Evolutionary conservation across 2,888 invertebrate species (phyloP).

Genomic region (Caenorhabditis sp.): DNA sequence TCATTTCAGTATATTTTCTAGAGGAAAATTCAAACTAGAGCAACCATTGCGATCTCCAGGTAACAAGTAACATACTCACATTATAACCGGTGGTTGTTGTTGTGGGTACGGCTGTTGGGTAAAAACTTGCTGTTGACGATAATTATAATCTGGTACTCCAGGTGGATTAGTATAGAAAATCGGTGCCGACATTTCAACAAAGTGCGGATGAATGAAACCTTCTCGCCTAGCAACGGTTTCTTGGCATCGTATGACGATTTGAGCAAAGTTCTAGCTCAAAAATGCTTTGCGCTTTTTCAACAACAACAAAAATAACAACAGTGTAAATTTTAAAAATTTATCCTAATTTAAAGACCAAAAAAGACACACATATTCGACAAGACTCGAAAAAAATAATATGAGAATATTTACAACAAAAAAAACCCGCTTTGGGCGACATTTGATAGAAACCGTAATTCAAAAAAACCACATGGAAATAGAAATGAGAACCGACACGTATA

Average conservation of each 20-base stretch:
- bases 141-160: background rate
- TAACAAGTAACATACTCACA: no score
- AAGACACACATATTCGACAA: background rate
- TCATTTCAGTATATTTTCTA: no score
- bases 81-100: constrained; percentile 23
- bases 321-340: background rate
- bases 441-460: background rate
- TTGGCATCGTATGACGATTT: background rate
- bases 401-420: background rate
- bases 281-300: background rate
- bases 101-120: constrained; percentile 31
- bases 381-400: background rate
- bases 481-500: background rate
- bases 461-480: background rate
- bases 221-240: constrained; percentile 23
- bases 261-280: background rate
- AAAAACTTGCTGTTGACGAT: constrained; percentile 13
- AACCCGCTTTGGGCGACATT: background rate
- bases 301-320: background rate
- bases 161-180: constrained; percentile 29
- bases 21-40: no score
- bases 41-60: no score
- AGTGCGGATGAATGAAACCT: background rate
- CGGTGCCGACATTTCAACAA: background rate
- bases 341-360: background rate